Base-by-base conservation (phyloP, 2,888 invertebrate species). In the Neoascia interrupta region DNA sequence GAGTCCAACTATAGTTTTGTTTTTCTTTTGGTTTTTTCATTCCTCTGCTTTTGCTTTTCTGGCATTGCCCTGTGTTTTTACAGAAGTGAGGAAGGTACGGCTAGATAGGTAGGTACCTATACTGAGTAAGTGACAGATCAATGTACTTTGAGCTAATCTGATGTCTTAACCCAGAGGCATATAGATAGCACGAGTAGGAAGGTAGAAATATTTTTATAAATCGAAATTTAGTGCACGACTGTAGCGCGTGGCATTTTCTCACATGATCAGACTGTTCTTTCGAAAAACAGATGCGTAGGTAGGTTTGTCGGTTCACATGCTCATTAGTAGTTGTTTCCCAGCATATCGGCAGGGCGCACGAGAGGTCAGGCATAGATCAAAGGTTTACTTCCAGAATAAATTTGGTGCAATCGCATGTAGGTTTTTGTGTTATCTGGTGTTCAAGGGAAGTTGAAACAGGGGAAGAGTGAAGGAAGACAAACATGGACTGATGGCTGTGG, bases 71-170 rank as follows among this genome's bases (percentile, higher is more conserved):
- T 15, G 36, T 34, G 49, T 45, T n/a, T n/a, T n/a, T n/a, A n/a
- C n/a, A n/a, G n/a, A n/a, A n/a, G n/a, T n/a, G n/a, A n/a, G n/a
- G n/a, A n/a, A n/a, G n/a, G n/a, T n/a, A n/a, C n/a, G n/a, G n/a
- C n/a, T n/a, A n/a, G n/a, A n/a, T n/a, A n/a, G n/a, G n/a, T n/a
- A n/a, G n/a, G 11, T 13, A 49, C 39, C 26, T 34, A 16, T 58
- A 63, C 10, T 60, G 45, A 45, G n/a, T n/a, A n/a, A n/a, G n/a
- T n/a, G n/a, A 28, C 76, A 70, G 70, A 76, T 70, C 76, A 76
- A 76, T 39, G 76, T 53, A 76, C 76, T 64, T 70, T 16, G 23
- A 31, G 43, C 51, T 58, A 58, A 68, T 56, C 47, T 39, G 31
- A 39, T 18, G 23, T 28, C 37, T 47, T 61, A n/a, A 49, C 18